phyloP scores from a whole-genome alignment of 2,888 invertebrate species.

The Mystacides longicornis region DNA sequence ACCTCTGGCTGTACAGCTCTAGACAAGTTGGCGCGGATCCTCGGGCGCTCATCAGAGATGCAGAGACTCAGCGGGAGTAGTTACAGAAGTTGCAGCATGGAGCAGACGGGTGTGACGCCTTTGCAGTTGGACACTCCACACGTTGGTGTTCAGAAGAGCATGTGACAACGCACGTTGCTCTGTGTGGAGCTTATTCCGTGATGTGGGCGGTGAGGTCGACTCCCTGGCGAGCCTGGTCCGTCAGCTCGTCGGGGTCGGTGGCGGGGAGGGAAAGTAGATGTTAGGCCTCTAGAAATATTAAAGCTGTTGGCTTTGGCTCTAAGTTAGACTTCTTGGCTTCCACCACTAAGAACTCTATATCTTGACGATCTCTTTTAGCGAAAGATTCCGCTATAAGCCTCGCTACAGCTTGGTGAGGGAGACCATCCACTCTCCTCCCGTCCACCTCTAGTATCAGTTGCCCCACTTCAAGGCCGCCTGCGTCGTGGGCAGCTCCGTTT shows the following conservation, averaged over 20 bases:
- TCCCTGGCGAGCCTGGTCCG: constrained; percentile 53
- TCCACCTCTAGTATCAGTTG: constrained; percentile 91
- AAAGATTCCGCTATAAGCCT: constrained; percentile 89
- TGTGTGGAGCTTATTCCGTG: constrained; percentile 46
- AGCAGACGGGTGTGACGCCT: constrained; percentile 20
- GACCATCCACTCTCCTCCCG: constrained; percentile 68
- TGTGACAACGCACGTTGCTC: constrained; percentile 49
- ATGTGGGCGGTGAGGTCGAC: constrained; percentile 56
- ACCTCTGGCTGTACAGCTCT: background rate
- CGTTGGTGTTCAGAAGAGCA: constrained; percentile 43
- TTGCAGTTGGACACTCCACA: constrained; percentile 12
- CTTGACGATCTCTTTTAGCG: constrained; percentile 79
- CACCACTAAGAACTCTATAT: constrained; percentile 89
- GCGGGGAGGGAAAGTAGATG: constrained; percentile 83
- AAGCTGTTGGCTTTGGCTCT: constrained; percentile 85
- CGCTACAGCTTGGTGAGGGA: constrained; percentile 87
- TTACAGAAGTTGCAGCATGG: too few relatives aligned
- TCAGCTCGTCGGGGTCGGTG: constrained; percentile 65
- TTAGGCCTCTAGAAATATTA: constrained; percentile 89
- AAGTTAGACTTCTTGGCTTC: constrained; percentile 88
- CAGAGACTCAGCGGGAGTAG: background rate
- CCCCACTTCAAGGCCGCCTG: constrained; percentile 88
- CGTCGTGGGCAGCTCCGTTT: constrained; percentile 88
- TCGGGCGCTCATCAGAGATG: background rate
- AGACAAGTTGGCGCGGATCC: background rate